Conservation (phyloP, 2,113 vertebrate species). For the Dromaius novaehollandiae region DNA sequence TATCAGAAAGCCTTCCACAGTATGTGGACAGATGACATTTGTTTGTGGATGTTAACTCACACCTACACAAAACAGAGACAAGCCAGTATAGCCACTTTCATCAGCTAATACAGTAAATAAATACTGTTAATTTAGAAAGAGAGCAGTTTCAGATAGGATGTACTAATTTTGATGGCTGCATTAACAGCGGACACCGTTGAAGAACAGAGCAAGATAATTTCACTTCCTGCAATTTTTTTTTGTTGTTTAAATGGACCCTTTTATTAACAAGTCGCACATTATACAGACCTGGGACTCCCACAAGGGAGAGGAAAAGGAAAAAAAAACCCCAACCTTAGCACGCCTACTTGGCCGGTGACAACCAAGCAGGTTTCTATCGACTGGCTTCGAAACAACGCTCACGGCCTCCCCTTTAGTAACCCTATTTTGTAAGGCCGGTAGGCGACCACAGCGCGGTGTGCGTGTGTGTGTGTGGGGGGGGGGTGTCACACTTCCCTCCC, state of each 20-base stretch:
- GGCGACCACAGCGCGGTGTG: too few species aligned
- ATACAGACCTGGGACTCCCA: rapidly evolving
- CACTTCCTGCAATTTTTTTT: background rate
- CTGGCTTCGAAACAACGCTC: too few species aligned
- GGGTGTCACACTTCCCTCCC: too few species aligned
- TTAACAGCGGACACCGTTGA: background rate
- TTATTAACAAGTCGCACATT: background rate
- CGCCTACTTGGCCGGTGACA: too few species aligned
- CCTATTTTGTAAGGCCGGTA: too few species aligned
- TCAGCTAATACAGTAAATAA: background rate
- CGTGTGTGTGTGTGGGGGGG: too few species aligned
- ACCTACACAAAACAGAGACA: background rate
- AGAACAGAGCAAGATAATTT: background rate
- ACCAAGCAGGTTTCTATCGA: too few species aligned
- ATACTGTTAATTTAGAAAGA: background rate
- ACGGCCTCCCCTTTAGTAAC: too few species aligned
- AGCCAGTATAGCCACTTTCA: background rate
- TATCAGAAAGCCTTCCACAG: background rate
- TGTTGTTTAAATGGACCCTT: background rate
- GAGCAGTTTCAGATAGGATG: background rate
- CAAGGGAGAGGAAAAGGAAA: too few species aligned
- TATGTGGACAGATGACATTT: background rate
- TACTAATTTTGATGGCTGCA: background rate
- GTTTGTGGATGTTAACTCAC: background rate
- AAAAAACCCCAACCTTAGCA: too few species aligned